phyloP scores from a whole-genome alignment of 1,140 invertebrate species.

The Pinna nobilis region DNA sequence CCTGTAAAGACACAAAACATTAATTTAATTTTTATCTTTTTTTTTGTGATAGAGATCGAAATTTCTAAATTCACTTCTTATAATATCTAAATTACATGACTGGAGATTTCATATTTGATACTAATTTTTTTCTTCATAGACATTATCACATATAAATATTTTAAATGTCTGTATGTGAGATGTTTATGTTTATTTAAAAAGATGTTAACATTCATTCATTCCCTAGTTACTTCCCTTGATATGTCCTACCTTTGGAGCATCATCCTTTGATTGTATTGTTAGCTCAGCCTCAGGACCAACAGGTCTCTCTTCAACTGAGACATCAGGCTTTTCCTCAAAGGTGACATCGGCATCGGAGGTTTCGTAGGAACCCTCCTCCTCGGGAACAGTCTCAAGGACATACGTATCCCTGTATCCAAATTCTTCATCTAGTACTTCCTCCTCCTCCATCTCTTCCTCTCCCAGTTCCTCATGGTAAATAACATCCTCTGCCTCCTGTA shows the following conservation, averaged over 20 bases:
- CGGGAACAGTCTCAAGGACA: constrained; percentile 38
- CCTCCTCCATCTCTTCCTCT: constrained; percentile 5
- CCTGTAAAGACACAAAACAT: too few species aligned
- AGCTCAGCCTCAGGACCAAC: background rate
- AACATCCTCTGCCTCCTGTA: constrained; percentile 23
- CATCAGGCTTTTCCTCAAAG: constrained; percentile 39
- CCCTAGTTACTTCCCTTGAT: too few species aligned
- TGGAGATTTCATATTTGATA: too few species aligned
- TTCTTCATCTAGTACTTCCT: constrained; percentile 3
- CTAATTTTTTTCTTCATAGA: too few species aligned
- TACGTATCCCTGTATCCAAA: constrained; percentile 24
- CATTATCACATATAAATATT: too few species aligned
- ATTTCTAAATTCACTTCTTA: too few species aligned
- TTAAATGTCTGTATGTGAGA: too few species aligned
- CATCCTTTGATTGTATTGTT: constrained; percentile 1
- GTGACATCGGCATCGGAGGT: constrained; percentile 23
- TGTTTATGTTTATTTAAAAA: too few species aligned
- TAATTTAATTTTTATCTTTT: too few species aligned
- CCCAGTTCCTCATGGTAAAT: constrained; percentile 1
- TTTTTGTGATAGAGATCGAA: too few species aligned
- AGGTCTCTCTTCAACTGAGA: constrained; percentile 13
- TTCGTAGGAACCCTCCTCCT: constrained; percentile 32
- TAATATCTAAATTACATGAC: too few species aligned
- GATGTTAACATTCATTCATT: too few species aligned
- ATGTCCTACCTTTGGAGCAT: constrained; percentile 15